Evolutionary conservation across 2,797 vertebrate genomes (phyloP).

Genomic region (Botia almorhae): DNA sequence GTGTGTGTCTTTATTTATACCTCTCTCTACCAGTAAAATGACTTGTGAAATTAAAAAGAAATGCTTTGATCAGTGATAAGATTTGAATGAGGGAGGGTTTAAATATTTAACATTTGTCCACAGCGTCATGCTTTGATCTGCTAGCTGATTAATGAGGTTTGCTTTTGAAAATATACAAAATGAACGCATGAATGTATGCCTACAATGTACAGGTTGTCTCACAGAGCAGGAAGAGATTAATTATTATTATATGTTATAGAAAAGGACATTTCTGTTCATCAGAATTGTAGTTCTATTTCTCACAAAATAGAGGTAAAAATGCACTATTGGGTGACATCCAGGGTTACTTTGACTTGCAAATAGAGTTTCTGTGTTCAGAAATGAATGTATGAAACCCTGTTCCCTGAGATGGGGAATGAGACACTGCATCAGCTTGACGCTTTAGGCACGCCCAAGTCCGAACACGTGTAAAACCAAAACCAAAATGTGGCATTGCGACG

Average conservation of each 20-base stretch:
- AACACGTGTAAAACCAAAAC: no score
- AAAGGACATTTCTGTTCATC: conserved; percentile 80
- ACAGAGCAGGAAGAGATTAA: conserved; percentile 73
- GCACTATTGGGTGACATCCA: conserved; percentile 1
- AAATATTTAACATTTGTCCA: conserved; percentile 83
- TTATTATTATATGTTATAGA: conserved; percentile 80
- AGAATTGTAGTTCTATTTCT: conserved; percentile 75
- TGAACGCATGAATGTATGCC: conserved; percentile 72
- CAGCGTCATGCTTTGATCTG: conserved; percentile 80
- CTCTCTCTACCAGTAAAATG: conserved; percentile 74
- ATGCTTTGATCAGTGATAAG: conserved; percentile 83
- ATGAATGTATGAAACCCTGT: no score
- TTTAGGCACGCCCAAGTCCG: no score
- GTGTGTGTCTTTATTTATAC: conserved; percentile 74
- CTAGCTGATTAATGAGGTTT: conserved; percentile 81
- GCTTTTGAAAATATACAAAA: conserved; percentile 83
- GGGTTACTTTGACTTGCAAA: not conserved
- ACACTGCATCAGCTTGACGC: no score
- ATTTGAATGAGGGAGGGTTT: conserved; percentile 81
- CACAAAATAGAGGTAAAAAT: conserved; percentile 32
- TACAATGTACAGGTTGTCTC: conserved; percentile 74
- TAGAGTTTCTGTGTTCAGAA: not conserved
- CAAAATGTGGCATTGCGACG: no score
- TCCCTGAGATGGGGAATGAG: no score
- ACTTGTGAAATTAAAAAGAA: conserved; percentile 77